Evolutionary conservation across 2,797 vertebrate species (phyloP).

Genomic region (Valencia hispanica): DNA sequence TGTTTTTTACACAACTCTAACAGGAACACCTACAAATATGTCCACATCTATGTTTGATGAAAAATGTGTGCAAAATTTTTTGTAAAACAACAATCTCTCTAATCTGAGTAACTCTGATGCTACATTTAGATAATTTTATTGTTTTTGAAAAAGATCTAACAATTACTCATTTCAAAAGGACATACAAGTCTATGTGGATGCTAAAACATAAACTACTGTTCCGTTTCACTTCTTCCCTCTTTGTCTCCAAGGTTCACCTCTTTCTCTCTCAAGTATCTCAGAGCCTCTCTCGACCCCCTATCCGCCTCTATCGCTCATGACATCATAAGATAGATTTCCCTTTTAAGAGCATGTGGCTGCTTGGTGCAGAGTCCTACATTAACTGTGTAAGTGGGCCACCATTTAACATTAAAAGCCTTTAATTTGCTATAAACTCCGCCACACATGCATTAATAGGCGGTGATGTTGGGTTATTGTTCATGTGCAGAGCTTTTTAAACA

Average conservation of each 20-base stretch:
- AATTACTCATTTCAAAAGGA: not conserved
- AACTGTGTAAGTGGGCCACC: constrained; percentile 80
- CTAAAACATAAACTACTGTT: not conserved
- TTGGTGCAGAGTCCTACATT: constrained; percentile 79
- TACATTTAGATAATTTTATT: not conserved
- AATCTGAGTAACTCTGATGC: not conserved
- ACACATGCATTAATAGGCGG: constrained; percentile 78
- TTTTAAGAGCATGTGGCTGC: constrained; percentile 78
- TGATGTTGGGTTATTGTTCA: constrained; percentile 79
- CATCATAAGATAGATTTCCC: constrained; percentile 85
- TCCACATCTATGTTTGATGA: not conserved
- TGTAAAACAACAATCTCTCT: not conserved
- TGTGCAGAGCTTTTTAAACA: constrained; percentile 73
- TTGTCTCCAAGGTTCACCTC: constrained; percentile 8
- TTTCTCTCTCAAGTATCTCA: constrained; percentile 23
- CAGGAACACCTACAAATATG: not conserved
- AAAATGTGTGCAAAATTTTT: not conserved
- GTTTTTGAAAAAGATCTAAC: not conserved
- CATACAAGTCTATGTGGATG: not conserved
- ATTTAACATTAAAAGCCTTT: constrained; percentile 84
- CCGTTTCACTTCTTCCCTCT: constrained; percentile 14
- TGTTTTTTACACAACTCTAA: not conserved
- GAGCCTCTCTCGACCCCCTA: constrained; percentile 28
- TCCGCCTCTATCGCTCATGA: constrained; percentile 63
- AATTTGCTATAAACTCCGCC: constrained; percentile 83